phyloP scores from a whole-genome alignment of 2,797 vertebrate genomes.

The Myripristis murdjan region DNA sequence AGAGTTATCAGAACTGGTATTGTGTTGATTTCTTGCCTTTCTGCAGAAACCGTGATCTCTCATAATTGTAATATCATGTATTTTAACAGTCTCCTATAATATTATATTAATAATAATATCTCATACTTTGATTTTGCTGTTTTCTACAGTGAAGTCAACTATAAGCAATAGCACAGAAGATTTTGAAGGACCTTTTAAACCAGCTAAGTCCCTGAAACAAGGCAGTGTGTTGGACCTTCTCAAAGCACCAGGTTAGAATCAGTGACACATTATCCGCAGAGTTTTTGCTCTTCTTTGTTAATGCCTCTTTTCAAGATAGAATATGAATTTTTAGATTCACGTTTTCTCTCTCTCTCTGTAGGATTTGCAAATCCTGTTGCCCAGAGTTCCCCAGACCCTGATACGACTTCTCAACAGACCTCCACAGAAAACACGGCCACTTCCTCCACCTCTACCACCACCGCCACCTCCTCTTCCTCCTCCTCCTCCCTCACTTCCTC shows the following conservation, averaged over 20 bases:
- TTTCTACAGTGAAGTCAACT: conserved; percentile 74
- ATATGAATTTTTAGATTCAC: no score
- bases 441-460: conserved; percentile 71
- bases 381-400: conserved; percentile 55
- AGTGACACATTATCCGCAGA: not conserved
- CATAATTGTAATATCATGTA: no score
- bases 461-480: conserved; percentile 74
- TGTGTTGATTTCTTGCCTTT: not conserved
- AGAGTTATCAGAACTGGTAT: conserved; percentile 11
- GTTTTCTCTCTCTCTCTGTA: conserved; percentile 42
- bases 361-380: conserved; percentile 78
- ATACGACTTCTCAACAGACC: conserved; percentile 48
- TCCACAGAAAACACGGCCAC: conserved; percentile 51
- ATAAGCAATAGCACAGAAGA: conserved; percentile 86
- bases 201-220: conserved; percentile 92
- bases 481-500: conserved; percentile 71
- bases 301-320: not conserved
- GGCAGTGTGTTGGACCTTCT: conserved; percentile 97
- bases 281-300: not conserved
- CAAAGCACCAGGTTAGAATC: conserved; percentile 90
- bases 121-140: not conserved
- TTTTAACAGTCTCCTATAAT: no score
- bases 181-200: conserved; percentile 89
- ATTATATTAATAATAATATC: no score
- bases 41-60: not conserved